A percentile compares a stretch with the other conserved stretches of the same genome.
Evolutionary conservation across 2,888 invertebrate species (phyloP).

Genomic region (Andrena camellia): DNA sequence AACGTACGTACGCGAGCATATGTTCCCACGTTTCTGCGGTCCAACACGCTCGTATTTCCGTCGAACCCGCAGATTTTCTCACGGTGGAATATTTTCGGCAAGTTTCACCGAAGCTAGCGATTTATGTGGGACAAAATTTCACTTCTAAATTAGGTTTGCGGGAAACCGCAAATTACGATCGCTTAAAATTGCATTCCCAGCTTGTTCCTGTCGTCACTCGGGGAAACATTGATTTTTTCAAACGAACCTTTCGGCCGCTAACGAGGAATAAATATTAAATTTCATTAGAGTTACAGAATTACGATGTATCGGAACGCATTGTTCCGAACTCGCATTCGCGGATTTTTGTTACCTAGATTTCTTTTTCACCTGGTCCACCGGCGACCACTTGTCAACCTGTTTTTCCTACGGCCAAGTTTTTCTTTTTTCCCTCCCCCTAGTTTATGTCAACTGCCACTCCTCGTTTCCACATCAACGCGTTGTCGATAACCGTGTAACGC

Average conservation of each 20-base stretch:
- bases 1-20: constrained; percentile 6
- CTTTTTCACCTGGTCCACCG: background rate
- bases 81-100: constrained; percentile 24
- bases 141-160: constrained; percentile 26
- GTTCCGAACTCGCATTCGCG: background rate
- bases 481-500: constrained; percentile 27
- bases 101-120: background rate
- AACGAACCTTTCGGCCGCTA: background rate
- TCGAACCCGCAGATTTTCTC: background rate
- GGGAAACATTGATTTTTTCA: background rate
- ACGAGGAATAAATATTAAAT: constrained; percentile 3
- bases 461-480: constrained; percentile 7
- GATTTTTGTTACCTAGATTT: background rate
- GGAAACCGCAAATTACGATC: constrained; percentile 23
- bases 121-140: constrained; percentile 16
- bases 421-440: background rate
- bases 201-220: background rate
- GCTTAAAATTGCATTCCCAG: constrained; percentile 14
- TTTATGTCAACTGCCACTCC: constrained; percentile 19
- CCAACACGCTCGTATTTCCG: background rate
- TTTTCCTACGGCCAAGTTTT: background rate
- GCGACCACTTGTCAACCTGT: background rate
- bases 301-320: background rate
- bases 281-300: background rate
- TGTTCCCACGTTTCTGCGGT: constrained; percentile 4